Base-by-base conservation (phyloP, 2,113 vertebrate genomes). In the Eudyptes chrysolophus region DNA sequence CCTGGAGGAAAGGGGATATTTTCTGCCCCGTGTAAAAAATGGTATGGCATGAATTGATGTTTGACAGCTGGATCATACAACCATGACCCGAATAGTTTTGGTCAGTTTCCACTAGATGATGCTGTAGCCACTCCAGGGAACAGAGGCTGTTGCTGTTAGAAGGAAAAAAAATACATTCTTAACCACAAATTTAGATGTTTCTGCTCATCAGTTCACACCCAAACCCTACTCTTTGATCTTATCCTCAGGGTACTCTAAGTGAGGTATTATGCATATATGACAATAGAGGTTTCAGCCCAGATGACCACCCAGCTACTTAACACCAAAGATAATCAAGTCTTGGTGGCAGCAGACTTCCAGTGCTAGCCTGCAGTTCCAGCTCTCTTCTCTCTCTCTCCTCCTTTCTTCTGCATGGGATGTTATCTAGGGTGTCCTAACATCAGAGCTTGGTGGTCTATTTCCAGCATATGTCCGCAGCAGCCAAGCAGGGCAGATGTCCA, bases 101-200 rank as follows among this genome's bases (percentile, higher is more conserved):
- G 10, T 54, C 32, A 20, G 19, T 52, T 79, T 80, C 87, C 89
- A 83, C 84, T 89, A 87, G 87, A 69, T 85, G 89, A 69, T 82
- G 93, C 87, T 85, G 13, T 36, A 76, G 46, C 8, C 27, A 21
- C 58, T 82, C 13, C 19, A 58, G 18, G 22, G 10, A 92, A 48
- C 5, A 64, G 4, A 74, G 17, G 2, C 7, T 29, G 6, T 16
- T 64, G 16, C 25, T 54, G 13, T 42, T 57, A 15, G 3, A 61
- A 55, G 18, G 16, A 4, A 1, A 3, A 16, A 42, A 40, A 46
- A 19, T 3, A 11, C 6, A 4, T 16, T n/a, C 6, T 55, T 36
- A 72, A 49, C n/a, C 21, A 32, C 12, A 34, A 13, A 16, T 74
- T 46, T 69, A 84, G 29, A 49, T 51, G 12, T n/a, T 87, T 85